A percentile compares a stretch with the other conserved stretches of the same genome.
Evolutionary conservation across 2,888 invertebrate species (phyloP).

Genomic region (Furcula furcula): DNA sequence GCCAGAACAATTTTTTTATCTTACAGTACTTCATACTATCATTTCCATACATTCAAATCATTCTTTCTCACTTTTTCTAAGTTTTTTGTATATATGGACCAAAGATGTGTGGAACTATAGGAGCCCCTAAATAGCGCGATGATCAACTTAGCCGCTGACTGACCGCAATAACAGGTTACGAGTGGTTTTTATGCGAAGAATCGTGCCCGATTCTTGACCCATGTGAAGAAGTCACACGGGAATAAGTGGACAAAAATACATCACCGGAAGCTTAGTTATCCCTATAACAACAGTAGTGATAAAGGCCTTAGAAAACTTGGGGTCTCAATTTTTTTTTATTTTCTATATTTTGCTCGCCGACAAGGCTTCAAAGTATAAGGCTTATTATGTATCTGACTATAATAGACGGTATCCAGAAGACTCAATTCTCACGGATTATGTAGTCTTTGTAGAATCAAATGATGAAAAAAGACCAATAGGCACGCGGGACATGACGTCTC

Average conservation of each 20-base stretch:
- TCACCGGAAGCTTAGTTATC: conserved; percentile 3
- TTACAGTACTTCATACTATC: no score
- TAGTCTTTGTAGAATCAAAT: background rate
- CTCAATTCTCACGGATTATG: background rate
- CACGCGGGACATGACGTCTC: background rate
- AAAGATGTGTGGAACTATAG: conserved; percentile 11
- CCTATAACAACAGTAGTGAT: conserved; percentile 1
- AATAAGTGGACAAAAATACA: no score
- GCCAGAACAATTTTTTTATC: no score
- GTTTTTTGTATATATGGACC: no score
- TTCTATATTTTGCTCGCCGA: no score
- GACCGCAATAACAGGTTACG: conserved; percentile 1
- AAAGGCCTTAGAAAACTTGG: background rate
- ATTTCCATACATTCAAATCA: no score
- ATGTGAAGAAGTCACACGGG: conserved; percentile 5
- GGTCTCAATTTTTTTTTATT: no score
- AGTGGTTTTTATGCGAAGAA: no score
- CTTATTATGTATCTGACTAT: background rate
- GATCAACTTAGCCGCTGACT: background rate
- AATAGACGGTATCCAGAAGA: background rate
- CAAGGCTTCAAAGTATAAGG: no score
- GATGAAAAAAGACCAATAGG: background rate
- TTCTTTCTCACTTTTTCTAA: no score
- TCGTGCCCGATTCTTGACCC: no score
- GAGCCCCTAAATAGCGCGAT: conserved; percentile 1